Evolutionary conservation across 2,888 invertebrate species (phyloP).

Genomic region (Trachelus stipa): DNA sequence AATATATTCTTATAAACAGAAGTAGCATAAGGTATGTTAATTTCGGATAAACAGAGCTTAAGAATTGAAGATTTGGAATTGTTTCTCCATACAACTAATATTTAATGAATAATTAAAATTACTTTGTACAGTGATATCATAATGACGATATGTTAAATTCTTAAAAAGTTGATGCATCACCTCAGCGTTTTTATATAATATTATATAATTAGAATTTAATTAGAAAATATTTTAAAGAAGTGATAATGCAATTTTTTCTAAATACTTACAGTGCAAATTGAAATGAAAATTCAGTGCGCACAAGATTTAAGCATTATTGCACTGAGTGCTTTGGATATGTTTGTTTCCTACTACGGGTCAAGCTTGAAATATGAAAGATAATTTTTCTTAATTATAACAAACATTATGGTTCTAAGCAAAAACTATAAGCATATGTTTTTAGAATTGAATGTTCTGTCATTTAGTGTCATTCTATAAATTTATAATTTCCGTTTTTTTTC

Average conservation of each 20-base stretch:
- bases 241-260: neutral
- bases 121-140: neutral
- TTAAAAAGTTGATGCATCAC: neutral
- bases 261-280: neutral
- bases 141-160: neutral
- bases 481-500: slow-evolving; percentile 13
- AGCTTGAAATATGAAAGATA: neutral
- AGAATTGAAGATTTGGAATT: neutral
- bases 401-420: neutral
- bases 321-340: slow-evolving; percentile 1
- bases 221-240: neutral
- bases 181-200: neutral
- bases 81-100: neutral
- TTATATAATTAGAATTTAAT: neutral
- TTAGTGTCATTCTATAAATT: slow-evolving; percentile 16
- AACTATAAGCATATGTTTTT: neutral
- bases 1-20: neutral
- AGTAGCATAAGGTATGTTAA: neutral
- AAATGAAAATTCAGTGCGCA: neutral
- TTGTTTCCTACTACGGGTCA: neutral
- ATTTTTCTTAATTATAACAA: neutral
- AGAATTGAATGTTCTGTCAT: neutral
- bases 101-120: neutral
- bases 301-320: neutral
- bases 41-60: neutral